Percentiles rank a stretch among this genome's conserved stretches.
Conservation (phyloP, 2,888 invertebrate genomes). For the Trissolcus japonicus region DNA sequence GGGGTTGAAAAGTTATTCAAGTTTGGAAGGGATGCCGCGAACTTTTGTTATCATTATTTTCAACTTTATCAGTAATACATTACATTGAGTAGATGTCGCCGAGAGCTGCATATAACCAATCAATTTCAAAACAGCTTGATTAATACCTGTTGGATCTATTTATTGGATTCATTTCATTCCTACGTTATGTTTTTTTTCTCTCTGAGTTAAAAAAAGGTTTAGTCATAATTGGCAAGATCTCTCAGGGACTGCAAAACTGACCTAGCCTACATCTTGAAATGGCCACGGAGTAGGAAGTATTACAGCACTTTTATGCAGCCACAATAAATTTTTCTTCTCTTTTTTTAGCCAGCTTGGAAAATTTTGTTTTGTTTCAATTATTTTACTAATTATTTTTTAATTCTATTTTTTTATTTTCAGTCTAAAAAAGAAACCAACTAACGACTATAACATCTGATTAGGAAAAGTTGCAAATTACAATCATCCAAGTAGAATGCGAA, state of each 20-base stretch:
- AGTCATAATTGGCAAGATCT: background rate
- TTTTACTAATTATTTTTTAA: too few species aligned
- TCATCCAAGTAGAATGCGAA: too few species aligned
- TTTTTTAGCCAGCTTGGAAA: too few species aligned
- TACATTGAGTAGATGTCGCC: constrained; percentile 21
- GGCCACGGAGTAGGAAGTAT: too few species aligned
- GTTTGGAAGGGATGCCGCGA: constrained; percentile 14
- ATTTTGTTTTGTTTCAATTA: too few species aligned
- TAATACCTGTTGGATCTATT: background rate
- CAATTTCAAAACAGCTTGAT: constrained; percentile 13
- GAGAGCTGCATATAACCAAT: constrained; percentile 16
- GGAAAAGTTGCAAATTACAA: background rate
- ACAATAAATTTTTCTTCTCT: too few species aligned
- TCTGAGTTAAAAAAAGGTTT: background rate
- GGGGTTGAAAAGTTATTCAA: constrained; percentile 8
- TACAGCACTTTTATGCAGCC: too few species aligned
- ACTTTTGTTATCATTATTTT: constrained; percentile 31
- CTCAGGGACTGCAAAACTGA: background rate
- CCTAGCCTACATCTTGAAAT: background rate
- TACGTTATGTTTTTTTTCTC: background rate
- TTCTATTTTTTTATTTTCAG: too few species aligned
- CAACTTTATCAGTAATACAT: constrained; percentile 25
- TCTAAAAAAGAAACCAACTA: too few species aligned
- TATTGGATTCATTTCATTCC: constrained; percentile 1
- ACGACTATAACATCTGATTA: background rate